Conservation (phyloP, 1,140 invertebrate species). For the Drosophila repleta region DNA sequence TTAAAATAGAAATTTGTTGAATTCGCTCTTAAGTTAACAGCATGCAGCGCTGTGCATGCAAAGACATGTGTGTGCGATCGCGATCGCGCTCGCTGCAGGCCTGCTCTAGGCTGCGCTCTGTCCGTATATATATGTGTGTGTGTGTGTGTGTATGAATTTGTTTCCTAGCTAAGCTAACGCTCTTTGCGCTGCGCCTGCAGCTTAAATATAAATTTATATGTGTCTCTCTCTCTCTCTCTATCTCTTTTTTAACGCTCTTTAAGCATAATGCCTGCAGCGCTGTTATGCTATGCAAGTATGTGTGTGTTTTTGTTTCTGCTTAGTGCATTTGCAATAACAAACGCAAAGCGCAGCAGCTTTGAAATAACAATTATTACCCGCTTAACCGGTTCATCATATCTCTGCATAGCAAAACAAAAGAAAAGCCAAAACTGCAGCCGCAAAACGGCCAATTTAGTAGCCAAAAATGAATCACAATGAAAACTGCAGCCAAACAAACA, state of each 20-base stretch:
- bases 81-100: too few relatives aligned
- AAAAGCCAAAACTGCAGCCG: slow-evolving; percentile 16
- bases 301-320: background rate
- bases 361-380: slow-evolving; percentile 40
- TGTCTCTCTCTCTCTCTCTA: too few relatives aligned
- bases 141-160: too few relatives aligned
- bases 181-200: slow-evolving; percentile 15
- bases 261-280: background rate
- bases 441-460: slow-evolving; percentile 42
- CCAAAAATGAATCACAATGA: slow-evolving; percentile 51
- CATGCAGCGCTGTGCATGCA: too few relatives aligned
- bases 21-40: too few relatives aligned
- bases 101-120: slow-evolving; percentile 1
- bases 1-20: background rate
- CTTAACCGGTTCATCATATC: slow-evolving; percentile 45
- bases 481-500: slow-evolving; percentile 36
- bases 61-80: too few relatives aligned
- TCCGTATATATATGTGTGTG: too few relatives aligned
- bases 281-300: too few relatives aligned
- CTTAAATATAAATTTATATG: slow-evolving; percentile 13
- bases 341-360: slow-evolving; percentile 29
- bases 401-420: slow-evolving; percentile 24
- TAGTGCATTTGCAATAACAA: slow-evolving; percentile 27
- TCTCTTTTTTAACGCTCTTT: background rate
- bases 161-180: too few relatives aligned